These are phyloP conservation scores for Cyrtorhinus lividipennis DNA, from an alignment of 1,140 invertebrate species.

Conservation along the genomic window DNA sequence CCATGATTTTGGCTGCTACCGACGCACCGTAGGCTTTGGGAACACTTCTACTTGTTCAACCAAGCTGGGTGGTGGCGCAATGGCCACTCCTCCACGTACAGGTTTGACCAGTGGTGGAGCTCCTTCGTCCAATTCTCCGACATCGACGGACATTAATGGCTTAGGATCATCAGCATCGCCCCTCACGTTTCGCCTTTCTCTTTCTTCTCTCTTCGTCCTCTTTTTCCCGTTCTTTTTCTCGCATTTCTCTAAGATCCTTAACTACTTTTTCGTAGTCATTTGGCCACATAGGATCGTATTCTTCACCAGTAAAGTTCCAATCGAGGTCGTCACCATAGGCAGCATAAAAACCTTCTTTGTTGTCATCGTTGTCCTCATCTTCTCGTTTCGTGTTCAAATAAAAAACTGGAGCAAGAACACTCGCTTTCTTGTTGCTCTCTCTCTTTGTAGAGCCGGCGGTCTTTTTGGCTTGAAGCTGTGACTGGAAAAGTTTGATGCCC, in stretches of 20 bases:
- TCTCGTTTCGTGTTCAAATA: constrained; percentile 70
- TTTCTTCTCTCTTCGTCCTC: constrained; percentile 41
- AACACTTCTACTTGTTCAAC: constrained; percentile 39
- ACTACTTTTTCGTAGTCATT: constrained; percentile 95
- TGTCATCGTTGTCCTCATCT: constrained; percentile 37
- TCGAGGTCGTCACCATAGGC: constrained; percentile 46
- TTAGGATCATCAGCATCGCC: constrained; percentile 27
- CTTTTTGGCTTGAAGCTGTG: constrained; percentile 84
- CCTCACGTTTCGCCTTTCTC: constrained; percentile 34
- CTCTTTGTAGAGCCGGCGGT: constrained; percentile 37
- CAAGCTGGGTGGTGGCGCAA: constrained; percentile 70
- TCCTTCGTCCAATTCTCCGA: constrained; percentile 27
- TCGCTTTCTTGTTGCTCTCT: constrained; percentile 33
- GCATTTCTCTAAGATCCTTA: constrained; percentile 48
- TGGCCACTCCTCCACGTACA: constrained; percentile 51
- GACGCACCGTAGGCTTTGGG: constrained; percentile 48
- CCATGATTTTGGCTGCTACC: constrained; percentile 93
- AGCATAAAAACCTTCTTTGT: constrained; percentile 10
- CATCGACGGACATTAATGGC: constrained; percentile 2
- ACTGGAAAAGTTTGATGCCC: constrained; percentile 83
- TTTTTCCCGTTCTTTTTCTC: constrained; percentile 40
- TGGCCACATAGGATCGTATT: constrained; percentile 91
- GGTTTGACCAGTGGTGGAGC: constrained; percentile 31
- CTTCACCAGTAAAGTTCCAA: constrained; percentile 67
- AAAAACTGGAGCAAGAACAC: constrained; percentile 64